These are phyloP conservation scores for Apostichopus californicus DNA, from an alignment of 35 echinoderm and acorn worm genomes.

Conservation along the genomic window DNA sequence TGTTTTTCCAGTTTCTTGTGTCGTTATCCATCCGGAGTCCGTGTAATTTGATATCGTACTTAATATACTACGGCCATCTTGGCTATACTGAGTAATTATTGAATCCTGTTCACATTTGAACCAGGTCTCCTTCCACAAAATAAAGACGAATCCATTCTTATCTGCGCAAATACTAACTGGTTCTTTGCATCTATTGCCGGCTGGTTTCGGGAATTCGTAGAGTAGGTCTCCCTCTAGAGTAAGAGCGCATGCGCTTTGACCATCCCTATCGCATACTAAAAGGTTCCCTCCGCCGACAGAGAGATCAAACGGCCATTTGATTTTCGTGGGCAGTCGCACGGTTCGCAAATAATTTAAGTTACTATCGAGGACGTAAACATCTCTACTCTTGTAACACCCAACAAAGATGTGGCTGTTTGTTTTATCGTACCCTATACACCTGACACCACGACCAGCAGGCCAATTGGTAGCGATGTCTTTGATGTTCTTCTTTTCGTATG, in stretches of 20 bases:
- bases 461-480: not conserved
- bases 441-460: conserved; percentile 2
- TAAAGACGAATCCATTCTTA: conserved; percentile 29
- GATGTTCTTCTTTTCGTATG: not conserved
- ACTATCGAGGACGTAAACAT: conserved; percentile 24
- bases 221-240: not conserved
- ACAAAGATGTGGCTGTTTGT: not conserved
- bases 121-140: not conserved
- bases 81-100: conserved; percentile 3
- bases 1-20: not conserved
- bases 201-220: not conserved
- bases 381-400: conserved; percentile 6
- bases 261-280: conserved; percentile 18
- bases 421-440: conserved; percentile 16
- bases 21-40: conserved; percentile 19
- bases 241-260: not conserved
- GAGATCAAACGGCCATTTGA: conserved; percentile 28
- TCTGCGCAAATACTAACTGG: conserved; percentile 24
- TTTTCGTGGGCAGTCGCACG: not conserved
- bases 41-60: not conserved
- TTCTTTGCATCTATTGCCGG: not conserved
- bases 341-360: not conserved
- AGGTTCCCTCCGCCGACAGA: not conserved
- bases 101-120: not conserved
- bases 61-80: not conserved